Percentiles rank a stretch among this genome's conserved stretches.
Conservation (phyloP, 1,140 invertebrate species). For the Drosophila littoralis region DNA sequence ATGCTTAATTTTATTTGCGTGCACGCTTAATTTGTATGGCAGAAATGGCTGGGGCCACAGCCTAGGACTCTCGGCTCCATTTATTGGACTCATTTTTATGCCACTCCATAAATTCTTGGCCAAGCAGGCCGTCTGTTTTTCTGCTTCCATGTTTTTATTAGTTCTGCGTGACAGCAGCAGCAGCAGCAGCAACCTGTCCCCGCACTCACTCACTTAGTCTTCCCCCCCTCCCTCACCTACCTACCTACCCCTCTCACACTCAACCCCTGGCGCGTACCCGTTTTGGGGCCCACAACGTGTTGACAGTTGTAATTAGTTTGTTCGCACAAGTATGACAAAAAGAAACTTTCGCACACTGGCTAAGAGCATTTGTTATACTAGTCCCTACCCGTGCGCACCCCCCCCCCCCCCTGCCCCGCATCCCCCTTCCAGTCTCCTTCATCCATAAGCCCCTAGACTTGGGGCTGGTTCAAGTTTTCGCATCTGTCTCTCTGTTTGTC, state of each 20-base stretch:
- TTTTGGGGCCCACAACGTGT: conserved; percentile 61
- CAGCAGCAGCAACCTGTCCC: conserved; percentile 58
- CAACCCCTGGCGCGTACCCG: not conserved
- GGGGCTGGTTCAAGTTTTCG: conserved; percentile 37
- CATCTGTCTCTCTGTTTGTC: conserved; percentile 43
- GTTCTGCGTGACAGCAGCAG: conserved; percentile 57
- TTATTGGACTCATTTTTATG: conserved; percentile 48
- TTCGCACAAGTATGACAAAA: conserved; percentile 81
- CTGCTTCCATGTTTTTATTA: conserved; percentile 54
- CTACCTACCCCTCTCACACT: not conserved
- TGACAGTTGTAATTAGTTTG: conserved; percentile 83
- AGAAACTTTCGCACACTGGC: conserved; percentile 63
- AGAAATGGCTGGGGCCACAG: conserved; percentile 16
- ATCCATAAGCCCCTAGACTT: not conserved
- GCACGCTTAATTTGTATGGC: conserved; percentile 64
- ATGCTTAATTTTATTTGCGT: conserved; percentile 72
- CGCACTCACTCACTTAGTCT: conserved; percentile 12
- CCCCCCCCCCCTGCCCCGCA: not conserved
- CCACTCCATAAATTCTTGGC: conserved; percentile 40
- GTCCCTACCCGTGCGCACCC: not conserved
- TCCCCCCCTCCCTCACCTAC: too few species aligned
- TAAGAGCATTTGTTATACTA: conserved; percentile 31
- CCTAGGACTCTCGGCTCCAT: conserved; percentile 6
- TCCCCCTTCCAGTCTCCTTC: not conserved
- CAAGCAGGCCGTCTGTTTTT: conserved; percentile 27